These are phyloP conservation scores for Adelosebastes latens DNA, from an alignment of 2,797 vertebrate species.

Conservation along the genomic window DNA sequence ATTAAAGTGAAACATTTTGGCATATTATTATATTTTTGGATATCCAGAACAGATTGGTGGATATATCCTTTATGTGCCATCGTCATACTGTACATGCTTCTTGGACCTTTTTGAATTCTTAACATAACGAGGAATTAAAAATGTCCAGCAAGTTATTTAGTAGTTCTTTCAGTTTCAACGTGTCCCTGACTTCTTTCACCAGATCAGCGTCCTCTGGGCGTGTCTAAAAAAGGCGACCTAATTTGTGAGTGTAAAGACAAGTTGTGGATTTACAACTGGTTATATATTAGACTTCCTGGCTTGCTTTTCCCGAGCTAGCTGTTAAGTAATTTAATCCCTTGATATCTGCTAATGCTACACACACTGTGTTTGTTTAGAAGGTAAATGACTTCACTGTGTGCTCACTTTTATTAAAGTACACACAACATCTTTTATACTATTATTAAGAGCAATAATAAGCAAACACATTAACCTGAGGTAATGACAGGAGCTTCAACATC, in stretches of 20 bases:
- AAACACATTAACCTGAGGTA: constrained; percentile 2
- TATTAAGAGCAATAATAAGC: neutral
- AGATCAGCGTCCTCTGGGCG: neutral
- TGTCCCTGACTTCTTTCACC: neutral
- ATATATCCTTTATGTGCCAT: neutral
- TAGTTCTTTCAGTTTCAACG: neutral
- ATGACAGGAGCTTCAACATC: neutral
- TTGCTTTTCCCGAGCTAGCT: neutral
- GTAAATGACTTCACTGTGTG: neutral
- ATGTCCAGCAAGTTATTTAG: neutral
- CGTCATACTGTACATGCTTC: neutral
- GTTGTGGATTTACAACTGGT: neutral
- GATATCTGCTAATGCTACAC: neutral
- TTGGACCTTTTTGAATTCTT: neutral
- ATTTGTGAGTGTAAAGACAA: neutral
- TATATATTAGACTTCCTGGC: neutral
- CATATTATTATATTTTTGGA: no score
- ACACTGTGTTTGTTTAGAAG: neutral
- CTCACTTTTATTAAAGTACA: neutral
- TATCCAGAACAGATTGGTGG: no score
- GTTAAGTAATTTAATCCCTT: neutral
- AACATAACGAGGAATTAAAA: neutral
- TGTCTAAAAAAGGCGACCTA: no score
- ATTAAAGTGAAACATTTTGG: no score
- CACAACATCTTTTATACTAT: neutral